These are phyloP conservation scores for Anguilla anguilla DNA, from an alignment of 2,797 vertebrate genomes.

Conservation along the genomic window DNA sequence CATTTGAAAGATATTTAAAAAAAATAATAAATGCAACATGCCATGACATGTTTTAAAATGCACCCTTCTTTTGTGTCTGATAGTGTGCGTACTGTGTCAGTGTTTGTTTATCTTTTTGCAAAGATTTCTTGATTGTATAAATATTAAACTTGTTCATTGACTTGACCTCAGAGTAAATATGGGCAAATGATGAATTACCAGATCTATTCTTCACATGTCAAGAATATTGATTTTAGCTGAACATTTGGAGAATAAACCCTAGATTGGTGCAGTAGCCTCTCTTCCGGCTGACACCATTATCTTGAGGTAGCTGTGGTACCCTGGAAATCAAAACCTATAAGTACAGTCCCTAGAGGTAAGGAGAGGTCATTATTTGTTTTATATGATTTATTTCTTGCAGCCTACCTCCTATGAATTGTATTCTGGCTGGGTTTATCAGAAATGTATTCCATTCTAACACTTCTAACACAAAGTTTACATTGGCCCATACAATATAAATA, in stretches of 20 bases:
- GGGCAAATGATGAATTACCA: background rate
- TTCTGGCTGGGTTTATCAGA: background rate
- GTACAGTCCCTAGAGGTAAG: background rate
- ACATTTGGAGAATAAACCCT: conserved; percentile 3
- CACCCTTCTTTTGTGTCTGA: too few relatives aligned
- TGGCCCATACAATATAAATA: background rate
- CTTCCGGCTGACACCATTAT: background rate
- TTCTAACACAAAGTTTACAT: background rate
- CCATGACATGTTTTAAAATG: too few relatives aligned
- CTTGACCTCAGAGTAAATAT: background rate
- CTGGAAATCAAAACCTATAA: background rate
- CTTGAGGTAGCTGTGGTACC: background rate
- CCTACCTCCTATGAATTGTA: background rate
- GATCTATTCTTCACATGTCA: background rate
- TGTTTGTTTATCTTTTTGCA: too few relatives aligned
- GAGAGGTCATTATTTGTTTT: conserved; percentile 16
- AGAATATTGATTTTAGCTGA: background rate
- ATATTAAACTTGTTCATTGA: background rate
- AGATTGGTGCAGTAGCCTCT: background rate
- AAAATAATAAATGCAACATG: too few relatives aligned
- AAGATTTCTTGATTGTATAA: background rate
- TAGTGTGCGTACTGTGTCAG: background rate
- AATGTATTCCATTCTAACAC: background rate
- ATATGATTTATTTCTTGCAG: conserved; percentile 14
- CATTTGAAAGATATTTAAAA: too few relatives aligned